Evolutionary conservation across 2,888 invertebrate species (phyloP), one percentile per base, ranked within the genome.

Genomic region (Sialis lutaria): DNA sequence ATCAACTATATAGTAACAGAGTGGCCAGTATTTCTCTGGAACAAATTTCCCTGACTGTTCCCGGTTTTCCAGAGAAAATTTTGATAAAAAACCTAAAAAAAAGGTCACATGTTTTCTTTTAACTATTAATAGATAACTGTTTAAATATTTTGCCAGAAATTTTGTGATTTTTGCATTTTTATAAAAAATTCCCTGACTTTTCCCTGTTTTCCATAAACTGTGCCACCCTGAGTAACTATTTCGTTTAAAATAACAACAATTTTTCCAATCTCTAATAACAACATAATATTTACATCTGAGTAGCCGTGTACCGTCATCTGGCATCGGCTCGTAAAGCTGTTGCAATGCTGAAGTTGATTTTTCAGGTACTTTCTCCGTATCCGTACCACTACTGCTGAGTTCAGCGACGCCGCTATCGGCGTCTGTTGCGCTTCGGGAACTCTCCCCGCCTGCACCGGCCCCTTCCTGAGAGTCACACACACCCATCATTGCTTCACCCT

Each of bases 301-400:
- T 42, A 75, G 63, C 48, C 75, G 61, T 4, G 69, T 67, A 30
- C 64, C 63, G 53, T 64, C 65, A 53, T 57, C 65, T 1, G 65
- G 63, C 44, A 69, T 61, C 40, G 67, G 64, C 51, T 67, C 66
- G 56, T 77, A 77, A 1, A 77, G 57, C 51, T 72, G 69, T 45
- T 71, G 64, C 35, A 77, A 60, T 55, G 74, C 72, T 3, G 71
- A 74, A 52, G 67, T 72, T n/a, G 45, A 35, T 34, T 33, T 33
- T 7, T 5, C 30, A 44, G 40, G 22, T 33, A 47, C 33, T 47
- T 45, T 12, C 42, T 48, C 40, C 46, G 13, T 30, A 33, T 33
- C 42, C 35, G 49, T 33, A 49, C 50, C n/a, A 48, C 47, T n/a
- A 13, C 58, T 57, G 2, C 57, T 58, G 4, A 55, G 57, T 5